A percentile compares a stretch with the other conserved stretches of the same genome.
These are phyloP conservation scores for Acrobasis repandana DNA, from an alignment of 2,888 invertebrate species.

Conservation along the genomic window DNA sequence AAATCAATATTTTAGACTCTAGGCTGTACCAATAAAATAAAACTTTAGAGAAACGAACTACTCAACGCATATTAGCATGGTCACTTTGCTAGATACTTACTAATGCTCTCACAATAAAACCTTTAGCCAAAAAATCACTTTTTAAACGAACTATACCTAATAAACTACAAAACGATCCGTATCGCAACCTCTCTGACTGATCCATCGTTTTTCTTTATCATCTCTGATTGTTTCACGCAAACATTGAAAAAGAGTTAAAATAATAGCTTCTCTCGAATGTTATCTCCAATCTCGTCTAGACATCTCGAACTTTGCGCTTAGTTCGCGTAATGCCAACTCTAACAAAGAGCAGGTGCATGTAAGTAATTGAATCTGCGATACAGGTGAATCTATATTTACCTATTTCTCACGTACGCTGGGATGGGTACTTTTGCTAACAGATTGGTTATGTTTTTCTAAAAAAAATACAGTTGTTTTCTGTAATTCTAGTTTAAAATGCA, in stretches of 20 bases:
- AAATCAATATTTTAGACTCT: no score
- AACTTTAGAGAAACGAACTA: no score
- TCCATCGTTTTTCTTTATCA: neutral
- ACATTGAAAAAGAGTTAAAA: neutral
- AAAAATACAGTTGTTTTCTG: no score
- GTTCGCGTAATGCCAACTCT: constrained; percentile 8
- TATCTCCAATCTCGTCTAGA: constrained; percentile 19
- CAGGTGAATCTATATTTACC: neutral
- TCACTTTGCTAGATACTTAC: no score
- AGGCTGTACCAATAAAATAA: no score
- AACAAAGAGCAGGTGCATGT: constrained; percentile 6
- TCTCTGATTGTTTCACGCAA: neutral
- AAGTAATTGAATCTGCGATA: constrained; percentile 13
- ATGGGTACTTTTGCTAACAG: neutral
- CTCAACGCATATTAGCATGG: no score
- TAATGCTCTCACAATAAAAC: no score
- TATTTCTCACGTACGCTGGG: neutral
- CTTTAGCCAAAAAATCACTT: no score
- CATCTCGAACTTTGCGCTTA: constrained; percentile 12
- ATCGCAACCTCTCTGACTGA: no score
- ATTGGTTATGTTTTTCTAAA: neutral
- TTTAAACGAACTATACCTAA: no score
- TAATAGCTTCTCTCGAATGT: constrained; percentile 4
- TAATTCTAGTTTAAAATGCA: no score
- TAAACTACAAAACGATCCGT: no score